Conservation (phyloP, 2,797 vertebrate genomes). For the Mallotus villosus region DNA sequence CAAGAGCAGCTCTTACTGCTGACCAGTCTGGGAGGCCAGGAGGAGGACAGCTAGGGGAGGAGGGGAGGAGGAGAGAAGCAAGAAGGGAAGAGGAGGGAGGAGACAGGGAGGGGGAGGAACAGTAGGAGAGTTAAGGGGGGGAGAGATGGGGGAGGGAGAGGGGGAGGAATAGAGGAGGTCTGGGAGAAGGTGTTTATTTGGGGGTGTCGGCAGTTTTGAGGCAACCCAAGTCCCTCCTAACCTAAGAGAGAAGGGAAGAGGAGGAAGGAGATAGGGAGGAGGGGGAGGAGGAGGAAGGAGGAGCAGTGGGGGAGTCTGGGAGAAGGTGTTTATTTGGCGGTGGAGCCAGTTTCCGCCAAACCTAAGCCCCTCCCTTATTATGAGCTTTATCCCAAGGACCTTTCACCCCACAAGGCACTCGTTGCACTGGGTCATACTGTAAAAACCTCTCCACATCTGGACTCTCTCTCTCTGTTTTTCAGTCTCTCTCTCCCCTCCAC, state of each 20-base stretch:
- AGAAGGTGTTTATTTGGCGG: background rate
- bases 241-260: background rate
- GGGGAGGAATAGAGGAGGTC: background rate
- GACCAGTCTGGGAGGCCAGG: conserved; percentile 16
- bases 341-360: too few relatives aligned
- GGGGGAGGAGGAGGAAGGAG: background rate
- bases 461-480: background rate
- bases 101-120: background rate
- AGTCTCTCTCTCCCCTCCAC: background rate
- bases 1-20: conserved; percentile 39
- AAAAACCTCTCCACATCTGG: conserved; percentile 31
- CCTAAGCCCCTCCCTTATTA: conserved; percentile 16
- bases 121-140: background rate
- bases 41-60: conserved; percentile 4
- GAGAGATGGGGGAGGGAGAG: background rate
- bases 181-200: background rate
- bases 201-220: too few relatives aligned
- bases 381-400: conserved; percentile 27
- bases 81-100: background rate
- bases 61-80: conserved; percentile 20
- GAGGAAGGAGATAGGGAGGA: background rate
- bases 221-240: background rate
- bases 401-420: conserved; percentile 25
- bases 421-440: conserved; percentile 27
- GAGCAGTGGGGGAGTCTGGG: background rate